Conservation (phyloP, 2,888 invertebrate species). For the Linyphia triangularis region DNA sequence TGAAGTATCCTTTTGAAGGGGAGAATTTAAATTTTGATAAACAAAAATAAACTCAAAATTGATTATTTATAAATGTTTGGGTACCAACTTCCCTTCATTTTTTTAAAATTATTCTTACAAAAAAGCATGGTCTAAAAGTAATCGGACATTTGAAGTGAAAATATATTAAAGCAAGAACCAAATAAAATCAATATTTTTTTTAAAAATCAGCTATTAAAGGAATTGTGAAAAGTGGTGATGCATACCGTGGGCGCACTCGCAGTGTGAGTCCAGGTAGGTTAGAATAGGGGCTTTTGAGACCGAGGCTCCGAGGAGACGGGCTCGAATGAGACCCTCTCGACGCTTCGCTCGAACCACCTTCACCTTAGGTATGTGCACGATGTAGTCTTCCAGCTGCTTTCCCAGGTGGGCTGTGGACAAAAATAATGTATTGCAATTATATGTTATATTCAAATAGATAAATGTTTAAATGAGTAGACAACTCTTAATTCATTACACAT, state of each 20-base stretch:
- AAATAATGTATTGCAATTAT: not conserved
- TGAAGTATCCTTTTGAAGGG: no score
- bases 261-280: conserved; percentile 98
- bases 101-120: no score
- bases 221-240: not conserved
- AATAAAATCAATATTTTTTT: not conserved
- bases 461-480: no score
- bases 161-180: not conserved
- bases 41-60: no score
- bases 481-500: no score
- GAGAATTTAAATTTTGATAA: no score
- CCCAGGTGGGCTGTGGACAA: conserved; percentile 89
- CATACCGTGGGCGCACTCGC: conserved; percentile 94
- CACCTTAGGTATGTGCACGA: conserved; percentile 94
- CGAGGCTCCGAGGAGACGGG: conserved; percentile 92
- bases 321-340: conserved; percentile 96
- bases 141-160: no score
- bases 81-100: no score
- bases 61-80: no score
- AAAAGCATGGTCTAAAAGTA: no score
- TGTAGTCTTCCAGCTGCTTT: conserved; percentile 94
- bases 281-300: conserved; percentile 91
- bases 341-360: conserved; percentile 93
- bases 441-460: no score
- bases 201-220: not conserved